These are phyloP conservation scores for Drosophila nr. perissopoda DNA, from an alignment of 2,888 invertebrate species.

Conservation along the genomic window DNA sequence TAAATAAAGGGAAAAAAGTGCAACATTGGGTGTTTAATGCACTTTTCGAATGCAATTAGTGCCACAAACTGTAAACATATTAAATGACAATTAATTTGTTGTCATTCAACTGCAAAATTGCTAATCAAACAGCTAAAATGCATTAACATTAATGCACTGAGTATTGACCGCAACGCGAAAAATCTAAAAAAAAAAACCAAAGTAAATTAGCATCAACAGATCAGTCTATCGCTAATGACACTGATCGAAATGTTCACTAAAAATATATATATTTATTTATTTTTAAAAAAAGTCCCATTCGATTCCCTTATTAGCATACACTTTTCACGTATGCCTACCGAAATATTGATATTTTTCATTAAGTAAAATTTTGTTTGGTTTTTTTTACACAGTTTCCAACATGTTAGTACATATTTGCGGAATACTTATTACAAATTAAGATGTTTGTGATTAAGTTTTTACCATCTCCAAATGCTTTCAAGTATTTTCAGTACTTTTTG, in stretches of 20 bases:
- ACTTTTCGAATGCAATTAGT: slow-evolving; percentile 74
- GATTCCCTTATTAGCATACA: not conserved
- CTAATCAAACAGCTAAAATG: slow-evolving; percentile 68
- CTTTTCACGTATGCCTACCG: not conserved
- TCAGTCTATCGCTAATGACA: slow-evolving; percentile 13
- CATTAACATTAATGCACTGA: slow-evolving; percentile 68
- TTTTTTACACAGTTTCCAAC: not conserved
- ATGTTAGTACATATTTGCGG: not conserved
- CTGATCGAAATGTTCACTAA: not conserved
- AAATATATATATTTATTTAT: not conserved
- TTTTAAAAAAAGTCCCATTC: not conserved
- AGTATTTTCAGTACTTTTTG: no score
- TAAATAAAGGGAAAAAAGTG: slow-evolving; percentile 25
- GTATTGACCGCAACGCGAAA: slow-evolving; percentile 36
- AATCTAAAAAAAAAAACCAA: slow-evolving; percentile 8
- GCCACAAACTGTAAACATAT: slow-evolving; percentile 50
- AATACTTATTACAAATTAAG: not conserved
- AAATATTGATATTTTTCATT: not conserved
- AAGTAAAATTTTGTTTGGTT: not conserved
- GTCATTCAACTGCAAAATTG: slow-evolving; percentile 68
- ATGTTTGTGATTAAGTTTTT: not conserved
- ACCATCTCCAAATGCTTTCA: not conserved
- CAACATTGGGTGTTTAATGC: slow-evolving; percentile 60
- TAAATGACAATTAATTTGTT: slow-evolving; percentile 76
- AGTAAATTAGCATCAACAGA: slow-evolving; percentile 22